Evolutionary conservation across 2,888 invertebrate species (phyloP), one percentile per base, ranked within the genome.

Genomic region (Lobophora halterata): DNA sequence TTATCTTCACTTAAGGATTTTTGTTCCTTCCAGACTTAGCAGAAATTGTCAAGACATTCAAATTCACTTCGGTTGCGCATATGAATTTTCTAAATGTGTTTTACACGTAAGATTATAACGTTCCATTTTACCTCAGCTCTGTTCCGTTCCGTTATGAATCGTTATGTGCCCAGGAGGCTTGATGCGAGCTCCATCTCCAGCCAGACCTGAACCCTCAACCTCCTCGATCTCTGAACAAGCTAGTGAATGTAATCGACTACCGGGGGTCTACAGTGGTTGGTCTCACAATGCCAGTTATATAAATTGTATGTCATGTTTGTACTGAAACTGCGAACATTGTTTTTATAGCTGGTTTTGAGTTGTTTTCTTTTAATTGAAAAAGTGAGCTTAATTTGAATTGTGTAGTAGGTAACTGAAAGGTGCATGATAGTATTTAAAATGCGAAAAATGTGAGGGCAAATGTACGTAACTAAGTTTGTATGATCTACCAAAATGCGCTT

Each of bases 251-350:
- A 56, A 62, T 58, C 55, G 52, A 52, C 35, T 46, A 42, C 43
- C 29, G 25, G 44, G 45, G 68, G 30, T 54, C 63, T 56, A 45
- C 13, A 41, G 36, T 61, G 65, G 66, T 25, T 42, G 46, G 30
- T 38, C 45, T 34, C 40, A 62, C 66, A 62, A 63, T 55, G 54
- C 58, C 57, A 52, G 58, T 67, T 58, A 59, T 49, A 62, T 58
- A 61, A 65, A 63, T 61, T 67, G 58, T 65, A 55, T 64, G 58
- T 61, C 55, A 55, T 59, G 55, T 59, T 59, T 61, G 57, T 50
- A 55, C 49, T 61, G 63, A 56, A 68, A 65, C 60, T 61, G 62
- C 56, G 59, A 36, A 51, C 37, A 56, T 53, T 61, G 47, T 53
- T 61, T 64, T 63, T 65, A 61, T 60, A 63, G 57, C 58, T 59